A percentile compares a stretch with the other conserved stretches of the same genome.
These are phyloP conservation scores for Mycteria americana DNA, from an alignment of 2,797 vertebrate genomes.

Conservation along the genomic window DNA sequence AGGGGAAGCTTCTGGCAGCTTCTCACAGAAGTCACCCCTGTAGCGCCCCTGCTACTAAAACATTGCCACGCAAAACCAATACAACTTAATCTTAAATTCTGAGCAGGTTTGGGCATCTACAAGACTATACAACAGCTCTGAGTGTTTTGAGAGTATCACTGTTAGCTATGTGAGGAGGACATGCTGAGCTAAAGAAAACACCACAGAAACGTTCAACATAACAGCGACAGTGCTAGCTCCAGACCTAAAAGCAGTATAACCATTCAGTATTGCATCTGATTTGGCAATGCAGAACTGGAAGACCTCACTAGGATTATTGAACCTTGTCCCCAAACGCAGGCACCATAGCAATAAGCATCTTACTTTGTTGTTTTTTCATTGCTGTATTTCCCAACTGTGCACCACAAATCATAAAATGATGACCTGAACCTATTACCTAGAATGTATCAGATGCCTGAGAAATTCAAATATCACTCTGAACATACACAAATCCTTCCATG, in stretches of 20 bases:
- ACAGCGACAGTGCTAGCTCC: background rate
- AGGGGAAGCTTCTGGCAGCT: background rate
- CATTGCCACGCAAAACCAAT: background rate
- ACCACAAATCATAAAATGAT: background rate
- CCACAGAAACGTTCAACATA: background rate
- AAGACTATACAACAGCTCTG: background rate
- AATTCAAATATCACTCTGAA: background rate
- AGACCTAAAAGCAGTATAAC: background rate
- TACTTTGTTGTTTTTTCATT: background rate
- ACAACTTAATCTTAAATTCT: background rate
- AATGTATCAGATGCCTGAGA: background rate
- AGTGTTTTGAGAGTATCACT: background rate
- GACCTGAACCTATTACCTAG: background rate
- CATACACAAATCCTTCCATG: accelerated
- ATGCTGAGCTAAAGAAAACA: background rate
- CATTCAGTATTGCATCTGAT: background rate
- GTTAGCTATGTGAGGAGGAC: background rate
- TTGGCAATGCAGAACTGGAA: background rate
- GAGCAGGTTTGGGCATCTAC: background rate
- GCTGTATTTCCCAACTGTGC: background rate
- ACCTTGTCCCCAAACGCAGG: background rate
- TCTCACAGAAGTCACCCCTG: background rate
- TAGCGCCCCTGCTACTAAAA: background rate
- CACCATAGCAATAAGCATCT: background rate
- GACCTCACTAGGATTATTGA: background rate